Conservation (phyloP, 2,888 invertebrate genomes). For the Ormyrus rosae region DNA sequence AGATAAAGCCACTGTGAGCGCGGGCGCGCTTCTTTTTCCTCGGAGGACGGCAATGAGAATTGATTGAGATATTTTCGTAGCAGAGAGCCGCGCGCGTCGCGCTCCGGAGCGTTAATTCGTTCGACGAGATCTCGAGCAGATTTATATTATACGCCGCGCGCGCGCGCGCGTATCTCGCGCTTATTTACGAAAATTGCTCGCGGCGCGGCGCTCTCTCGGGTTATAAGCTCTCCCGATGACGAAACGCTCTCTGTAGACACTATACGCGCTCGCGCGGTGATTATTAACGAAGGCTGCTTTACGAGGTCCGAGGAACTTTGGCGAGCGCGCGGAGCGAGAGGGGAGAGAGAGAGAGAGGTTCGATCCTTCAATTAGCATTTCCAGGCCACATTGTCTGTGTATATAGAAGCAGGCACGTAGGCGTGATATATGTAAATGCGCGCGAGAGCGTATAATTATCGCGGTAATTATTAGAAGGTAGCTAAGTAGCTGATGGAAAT, state of each 20-base stretch:
- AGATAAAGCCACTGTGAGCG: not conserved
- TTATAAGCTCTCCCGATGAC: constrained; percentile 20
- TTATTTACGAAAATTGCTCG: constrained; percentile 52
- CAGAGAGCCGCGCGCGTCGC: constrained; percentile 18
- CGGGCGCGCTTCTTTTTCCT: not conserved
- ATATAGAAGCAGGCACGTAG: constrained; percentile 36
- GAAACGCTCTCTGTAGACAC: not conserved
- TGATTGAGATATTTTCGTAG: constrained; percentile 52
- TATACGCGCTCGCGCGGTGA: constrained; percentile 5
- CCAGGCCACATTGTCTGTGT: constrained; percentile 67
- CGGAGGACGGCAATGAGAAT: constrained; percentile 48
- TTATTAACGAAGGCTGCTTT: constrained; percentile 53
- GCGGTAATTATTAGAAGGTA: constrained; percentile 72
- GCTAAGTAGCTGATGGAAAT: constrained; percentile 73
- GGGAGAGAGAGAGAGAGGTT: constrained; percentile 36
- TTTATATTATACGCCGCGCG: constrained; percentile 26
- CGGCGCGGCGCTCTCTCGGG: constrained; percentile 1
- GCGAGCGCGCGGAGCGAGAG: constrained; percentile 4
- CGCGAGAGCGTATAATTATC: constrained; percentile 71
- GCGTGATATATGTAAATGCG: constrained; percentile 56
- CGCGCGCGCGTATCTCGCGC: no score
- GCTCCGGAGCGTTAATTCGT: constrained; percentile 31
- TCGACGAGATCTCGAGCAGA: constrained; percentile 50
- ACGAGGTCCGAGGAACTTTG: constrained; percentile 43
- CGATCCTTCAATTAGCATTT: constrained; percentile 73